phyloP scores from a whole-genome alignment of 1,140 invertebrate species.

The Drosophila quadrilineata region DNA sequence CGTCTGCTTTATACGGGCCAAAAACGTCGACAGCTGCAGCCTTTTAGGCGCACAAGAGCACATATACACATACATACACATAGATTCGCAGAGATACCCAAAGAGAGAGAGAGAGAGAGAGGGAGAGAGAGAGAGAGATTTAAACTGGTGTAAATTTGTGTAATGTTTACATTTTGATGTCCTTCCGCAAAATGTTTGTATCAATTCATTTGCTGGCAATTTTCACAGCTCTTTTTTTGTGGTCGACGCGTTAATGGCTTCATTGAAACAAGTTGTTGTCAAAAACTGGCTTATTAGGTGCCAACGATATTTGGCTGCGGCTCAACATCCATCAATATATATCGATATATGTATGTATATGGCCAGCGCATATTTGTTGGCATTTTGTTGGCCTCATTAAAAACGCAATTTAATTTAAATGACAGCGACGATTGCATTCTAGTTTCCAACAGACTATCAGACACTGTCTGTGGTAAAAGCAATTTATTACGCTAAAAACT shows the following conservation, averaged over 20 bases:
- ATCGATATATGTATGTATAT: conserved; percentile 23
- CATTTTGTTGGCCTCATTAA: conserved; percentile 32
- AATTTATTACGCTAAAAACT: conserved; percentile 36
- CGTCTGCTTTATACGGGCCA: conserved; percentile 72
- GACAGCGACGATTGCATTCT: conserved; percentile 28
- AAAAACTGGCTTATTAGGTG: conserved; percentile 65
- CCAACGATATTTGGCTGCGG: conserved; percentile 51
- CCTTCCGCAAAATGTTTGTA: conserved; percentile 66
- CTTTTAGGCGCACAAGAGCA: conserved; percentile 51
- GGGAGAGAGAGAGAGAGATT: no score
- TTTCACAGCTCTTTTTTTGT: conserved; percentile 40
- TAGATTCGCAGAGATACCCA: no score
- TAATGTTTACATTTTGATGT: conserved; percentile 66
- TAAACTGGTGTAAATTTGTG: conserved; percentile 39
- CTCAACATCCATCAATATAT: background rate
- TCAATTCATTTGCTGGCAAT: conserved; percentile 57
- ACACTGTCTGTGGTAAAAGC: conserved; percentile 18
- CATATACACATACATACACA: conserved; percentile 1
- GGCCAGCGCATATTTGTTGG: conserved; percentile 14
- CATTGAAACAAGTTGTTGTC: conserved; percentile 66
- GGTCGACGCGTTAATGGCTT: conserved; percentile 65
- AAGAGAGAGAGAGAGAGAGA: no score
- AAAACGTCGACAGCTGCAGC: conserved; percentile 58
- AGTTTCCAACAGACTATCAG: conserved; percentile 6
- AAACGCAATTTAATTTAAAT: conserved; percentile 56